A percentile compares a stretch with the other conserved stretches of the same genome.
Evolutionary conservation across 2,888 invertebrate species (phyloP).

Genomic region (Darwinula stevensoni): DNA sequence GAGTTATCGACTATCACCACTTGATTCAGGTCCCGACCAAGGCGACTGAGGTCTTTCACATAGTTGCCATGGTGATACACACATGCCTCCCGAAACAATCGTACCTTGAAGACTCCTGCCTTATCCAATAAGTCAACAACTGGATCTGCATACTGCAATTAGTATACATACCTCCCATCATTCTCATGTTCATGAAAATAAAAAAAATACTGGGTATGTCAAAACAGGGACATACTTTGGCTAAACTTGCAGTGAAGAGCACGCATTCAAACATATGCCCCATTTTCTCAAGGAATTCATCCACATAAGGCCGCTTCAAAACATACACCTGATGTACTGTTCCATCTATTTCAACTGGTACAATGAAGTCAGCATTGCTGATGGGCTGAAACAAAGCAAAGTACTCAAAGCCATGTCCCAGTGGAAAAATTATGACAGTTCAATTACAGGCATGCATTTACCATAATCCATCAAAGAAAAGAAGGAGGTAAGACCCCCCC

Average conservation of each 20-base stretch:
- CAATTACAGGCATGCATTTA: no score
- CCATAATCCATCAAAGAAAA: no score
- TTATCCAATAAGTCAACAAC: slow-evolving; percentile 93
- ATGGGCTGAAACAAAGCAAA: slow-evolving; percentile 47
- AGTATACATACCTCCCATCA: no score
- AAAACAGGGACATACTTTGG: slow-evolving; percentile 30
- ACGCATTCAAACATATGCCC: slow-evolving; percentile 97
- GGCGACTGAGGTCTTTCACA: slow-evolving; percentile 93
- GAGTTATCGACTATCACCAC: slow-evolving; percentile 98
- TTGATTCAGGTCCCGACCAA: slow-evolving; percentile 81
- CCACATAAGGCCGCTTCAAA: slow-evolving; percentile 92
- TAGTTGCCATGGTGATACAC: slow-evolving; percentile 99
- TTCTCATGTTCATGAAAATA: neutral
- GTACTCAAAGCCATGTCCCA: no score
- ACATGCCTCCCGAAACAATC: slow-evolving; percentile 97
- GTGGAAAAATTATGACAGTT: no score
- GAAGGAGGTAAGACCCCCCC: no score
- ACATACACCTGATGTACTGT: slow-evolving; percentile 96
- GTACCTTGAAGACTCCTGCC: slow-evolving; percentile 83
- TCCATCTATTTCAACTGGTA: slow-evolving; percentile 98
- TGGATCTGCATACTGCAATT: slow-evolving; percentile 74
- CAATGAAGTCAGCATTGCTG: slow-evolving; percentile 97
- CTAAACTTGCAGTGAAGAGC: slow-evolving; percentile 92
- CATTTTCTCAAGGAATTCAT: slow-evolving; percentile 91
- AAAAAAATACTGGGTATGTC: neutral